Evolutionary conservation across 2,797 vertebrate genomes (phyloP).

Genomic region (Kryptopterus vitreolus): DNA sequence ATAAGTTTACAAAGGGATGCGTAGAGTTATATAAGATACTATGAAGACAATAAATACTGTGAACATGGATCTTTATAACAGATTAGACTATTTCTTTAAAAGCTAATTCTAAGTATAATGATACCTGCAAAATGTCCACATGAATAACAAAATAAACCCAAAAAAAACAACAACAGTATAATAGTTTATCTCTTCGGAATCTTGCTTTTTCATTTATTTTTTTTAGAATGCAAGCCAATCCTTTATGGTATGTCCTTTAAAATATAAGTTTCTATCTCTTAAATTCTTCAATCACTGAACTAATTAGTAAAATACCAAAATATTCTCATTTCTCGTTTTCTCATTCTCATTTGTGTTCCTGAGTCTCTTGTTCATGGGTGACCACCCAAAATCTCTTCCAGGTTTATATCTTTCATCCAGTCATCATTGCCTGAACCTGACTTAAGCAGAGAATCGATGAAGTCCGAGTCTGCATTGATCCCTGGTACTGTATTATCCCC

Average conservation of each 20-base stretch:
- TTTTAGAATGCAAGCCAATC: conserved; percentile 28
- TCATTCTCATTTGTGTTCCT: conserved; percentile 15
- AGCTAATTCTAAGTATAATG: conserved; percentile 37
- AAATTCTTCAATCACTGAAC: conserved; percentile 13
- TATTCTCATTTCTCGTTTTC: neutral
- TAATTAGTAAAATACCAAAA: conserved; percentile 37
- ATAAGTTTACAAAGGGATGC: conserved; percentile 26
- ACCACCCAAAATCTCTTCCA: conserved; percentile 96
- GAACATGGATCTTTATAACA: conserved; percentile 34
- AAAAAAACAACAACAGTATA: neutral
- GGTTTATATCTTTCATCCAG: conserved; percentile 99
- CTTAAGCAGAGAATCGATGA: conserved; percentile 96
- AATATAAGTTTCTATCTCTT: conserved; percentile 2
- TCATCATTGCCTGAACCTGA: conserved; percentile 94
- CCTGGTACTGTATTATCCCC: conserved; percentile 88
- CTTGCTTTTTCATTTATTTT: too few relatives aligned
- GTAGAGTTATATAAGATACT: conserved; percentile 22
- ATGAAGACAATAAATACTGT: conserved; percentile 38
- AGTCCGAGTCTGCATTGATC: conserved; percentile 92
- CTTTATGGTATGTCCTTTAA: conserved; percentile 24
- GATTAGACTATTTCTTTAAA: conserved; percentile 40
- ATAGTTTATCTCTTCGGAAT: conserved; percentile 35
- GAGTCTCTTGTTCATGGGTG: conserved; percentile 75
- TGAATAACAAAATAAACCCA: conserved; percentile 27
- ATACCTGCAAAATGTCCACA: conserved; percentile 45